These are phyloP conservation scores for Scytalopus superciliaris DNA, from an alignment of 2,113 vertebrate genomes.

Conservation along the genomic window DNA sequence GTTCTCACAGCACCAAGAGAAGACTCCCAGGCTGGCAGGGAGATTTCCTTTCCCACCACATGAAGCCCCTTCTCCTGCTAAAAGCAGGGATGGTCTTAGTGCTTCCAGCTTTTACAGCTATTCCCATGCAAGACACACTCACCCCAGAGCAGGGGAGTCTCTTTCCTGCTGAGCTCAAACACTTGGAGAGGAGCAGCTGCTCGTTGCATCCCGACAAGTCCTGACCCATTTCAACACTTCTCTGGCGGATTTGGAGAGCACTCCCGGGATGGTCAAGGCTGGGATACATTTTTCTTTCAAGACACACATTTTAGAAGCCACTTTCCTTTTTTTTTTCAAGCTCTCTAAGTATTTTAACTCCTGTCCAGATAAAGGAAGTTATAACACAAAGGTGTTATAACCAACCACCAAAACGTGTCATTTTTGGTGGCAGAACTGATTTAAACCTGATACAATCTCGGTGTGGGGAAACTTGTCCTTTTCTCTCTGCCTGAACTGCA, in stretches of 20 bases:
- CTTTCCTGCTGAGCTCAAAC: neutral
- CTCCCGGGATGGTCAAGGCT: rapidly evolving
- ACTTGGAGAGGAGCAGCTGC: conserved; percentile 12
- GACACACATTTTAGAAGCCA: neutral
- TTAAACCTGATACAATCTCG: neutral
- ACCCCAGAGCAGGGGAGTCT: neutral
- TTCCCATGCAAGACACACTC: neutral
- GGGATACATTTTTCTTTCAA: neutral
- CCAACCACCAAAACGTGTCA: rapidly evolving
- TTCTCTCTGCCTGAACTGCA: neutral
- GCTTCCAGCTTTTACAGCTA: neutral
- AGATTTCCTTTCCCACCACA: neutral
- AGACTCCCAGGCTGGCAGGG: neutral
- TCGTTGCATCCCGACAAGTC: neutral
- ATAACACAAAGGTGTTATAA: neutral
- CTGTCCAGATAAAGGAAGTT: neutral
- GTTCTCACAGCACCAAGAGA: neutral
- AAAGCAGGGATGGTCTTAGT: neutral
- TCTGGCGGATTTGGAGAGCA: rapidly evolving
- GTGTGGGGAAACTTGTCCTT: neutral
- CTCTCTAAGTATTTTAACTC: neutral
- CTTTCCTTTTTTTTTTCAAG: neutral
- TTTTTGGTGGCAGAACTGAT: neutral
- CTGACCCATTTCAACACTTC: neutral
- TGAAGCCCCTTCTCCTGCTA: neutral